Evolutionary conservation across 2,797 vertebrate genomes (phyloP), one percentile per base, ranked within the genome.

Genomic region (Thunnus albacares): DNA sequence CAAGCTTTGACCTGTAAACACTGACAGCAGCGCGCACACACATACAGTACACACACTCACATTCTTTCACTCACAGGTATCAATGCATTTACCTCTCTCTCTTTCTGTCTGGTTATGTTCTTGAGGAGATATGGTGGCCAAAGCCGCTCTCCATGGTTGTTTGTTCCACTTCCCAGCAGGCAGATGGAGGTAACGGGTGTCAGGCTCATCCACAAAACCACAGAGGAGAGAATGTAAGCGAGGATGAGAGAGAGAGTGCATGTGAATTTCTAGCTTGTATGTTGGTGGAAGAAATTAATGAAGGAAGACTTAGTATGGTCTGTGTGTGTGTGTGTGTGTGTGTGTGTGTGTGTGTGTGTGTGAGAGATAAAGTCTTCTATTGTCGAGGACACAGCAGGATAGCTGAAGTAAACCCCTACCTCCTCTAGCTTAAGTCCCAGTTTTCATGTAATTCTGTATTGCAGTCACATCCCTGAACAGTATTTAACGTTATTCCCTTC

Each of bases 161-260:
- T 87, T 86, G 84, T 81, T 83, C 72, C 58, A 38, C 63, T 86
- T 86, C 72, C 80, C 71, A 71, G 72, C 75, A 71, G 75, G 71
- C 82, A 89, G 86, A 90, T 89, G 75, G 83, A 63, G 72, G 65
- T 70, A 82, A 89, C 70, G 72, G 77, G 75, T 84, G 80, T 89
- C 64, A 72, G 71, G 30, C 71, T 71, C 81, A 67, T 61, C 33
- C 64, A 78, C 47, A 33, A 51, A 76, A 79, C 30, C 52, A 51
- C 45, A 60, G 70, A 73, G 72, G 64, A 71, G 5, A 55, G 20
- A 72, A 57, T 60, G 14, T 28, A 17, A 20, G 61, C 58, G 18
- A 64, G 4, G 59, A 68, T 14, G 49, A 62, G 30, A 52, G 28
- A 45, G 60, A n/a, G 60, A 51, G 28, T n/a, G 64, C 7, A 12